These are phyloP conservation scores for Notodonta ziczac DNA, from an alignment of 2,888 invertebrate genomes.

Conservation along the genomic window DNA sequence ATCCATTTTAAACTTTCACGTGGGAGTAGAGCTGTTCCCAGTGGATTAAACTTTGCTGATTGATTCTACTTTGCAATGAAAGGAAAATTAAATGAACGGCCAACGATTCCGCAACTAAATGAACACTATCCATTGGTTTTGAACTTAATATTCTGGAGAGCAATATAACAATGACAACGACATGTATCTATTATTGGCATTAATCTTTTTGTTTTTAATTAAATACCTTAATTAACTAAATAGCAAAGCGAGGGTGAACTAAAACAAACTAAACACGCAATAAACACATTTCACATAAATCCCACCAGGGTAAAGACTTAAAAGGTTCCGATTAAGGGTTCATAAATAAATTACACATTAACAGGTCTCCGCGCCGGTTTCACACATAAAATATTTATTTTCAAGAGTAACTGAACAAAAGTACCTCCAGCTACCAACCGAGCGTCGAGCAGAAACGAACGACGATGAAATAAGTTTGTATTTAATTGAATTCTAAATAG, in stretches of 20 bases:
- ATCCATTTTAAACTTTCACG: constrained; percentile 34
- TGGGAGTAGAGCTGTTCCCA: constrained; percentile 29
- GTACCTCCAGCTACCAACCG: constrained; percentile 8
- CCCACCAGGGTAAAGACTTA: constrained; percentile 28
- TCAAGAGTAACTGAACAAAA: constrained; percentile 15
- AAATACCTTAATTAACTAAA: too few species aligned
- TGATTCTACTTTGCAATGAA: constrained; percentile 24
- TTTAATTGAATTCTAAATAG: background rate
- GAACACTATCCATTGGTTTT: background rate
- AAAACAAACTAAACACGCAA: background rate
- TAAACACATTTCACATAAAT: constrained; percentile 2
- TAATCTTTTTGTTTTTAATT: too few species aligned
- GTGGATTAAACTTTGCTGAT: constrained; percentile 30
- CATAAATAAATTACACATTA: constrained; percentile 41
- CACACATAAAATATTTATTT: constrained; percentile 32
- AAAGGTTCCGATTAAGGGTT: constrained; percentile 30
- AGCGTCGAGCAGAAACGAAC: background rate
- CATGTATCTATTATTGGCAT: too few species aligned
- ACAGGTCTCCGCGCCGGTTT: constrained; percentile 24
- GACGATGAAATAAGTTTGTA: background rate
- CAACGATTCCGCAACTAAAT: constrained; percentile 8
- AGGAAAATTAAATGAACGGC: constrained; percentile 17
- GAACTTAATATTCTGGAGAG: background rate
- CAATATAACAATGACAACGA: too few species aligned
- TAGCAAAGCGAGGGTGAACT: too few species aligned